phyloP scores from a whole-genome alignment of 2,888 invertebrate genomes.

The Meiosimyza platycephala region DNA sequence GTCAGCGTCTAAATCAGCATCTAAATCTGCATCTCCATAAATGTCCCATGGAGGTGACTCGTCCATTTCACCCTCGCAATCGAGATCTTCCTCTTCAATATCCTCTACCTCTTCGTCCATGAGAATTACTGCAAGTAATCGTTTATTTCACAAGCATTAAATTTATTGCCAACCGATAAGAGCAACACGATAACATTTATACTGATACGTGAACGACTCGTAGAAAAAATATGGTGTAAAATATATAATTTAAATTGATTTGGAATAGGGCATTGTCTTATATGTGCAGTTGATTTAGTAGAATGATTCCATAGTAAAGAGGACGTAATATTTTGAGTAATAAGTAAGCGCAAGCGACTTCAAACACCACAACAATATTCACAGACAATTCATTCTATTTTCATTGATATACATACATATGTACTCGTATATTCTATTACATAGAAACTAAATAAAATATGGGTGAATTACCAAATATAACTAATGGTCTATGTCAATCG shows the following conservation, averaged over 20 bases:
- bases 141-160: neutral
- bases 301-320: neutral
- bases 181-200: too few relatives aligned
- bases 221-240: too few relatives aligned
- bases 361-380: neutral
- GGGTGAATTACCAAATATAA: too few relatives aligned
- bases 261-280: too few relatives aligned
- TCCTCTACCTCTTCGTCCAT: conserved; percentile 68
- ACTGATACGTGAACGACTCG: too few relatives aligned
- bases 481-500: too few relatives aligned
- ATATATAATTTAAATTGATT: too few relatives aligned
- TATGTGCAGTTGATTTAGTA: neutral
- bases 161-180: too few relatives aligned
- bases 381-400: neutral
- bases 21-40: conserved; percentile 66
- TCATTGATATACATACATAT: too few relatives aligned
- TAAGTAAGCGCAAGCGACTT: conserved; percentile 9
- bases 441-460: too few relatives aligned
- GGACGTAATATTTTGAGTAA: neutral
- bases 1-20: conserved; percentile 66
- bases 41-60: conserved; percentile 68
- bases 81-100: conserved; percentile 67
- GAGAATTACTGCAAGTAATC: conserved; percentile 60
- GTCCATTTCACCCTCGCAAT: conserved; percentile 67
- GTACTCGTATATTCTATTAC: too few relatives aligned